phyloP scores from a whole-genome alignment of 1,140 invertebrate species.

The Linepithema humile region DNA sequence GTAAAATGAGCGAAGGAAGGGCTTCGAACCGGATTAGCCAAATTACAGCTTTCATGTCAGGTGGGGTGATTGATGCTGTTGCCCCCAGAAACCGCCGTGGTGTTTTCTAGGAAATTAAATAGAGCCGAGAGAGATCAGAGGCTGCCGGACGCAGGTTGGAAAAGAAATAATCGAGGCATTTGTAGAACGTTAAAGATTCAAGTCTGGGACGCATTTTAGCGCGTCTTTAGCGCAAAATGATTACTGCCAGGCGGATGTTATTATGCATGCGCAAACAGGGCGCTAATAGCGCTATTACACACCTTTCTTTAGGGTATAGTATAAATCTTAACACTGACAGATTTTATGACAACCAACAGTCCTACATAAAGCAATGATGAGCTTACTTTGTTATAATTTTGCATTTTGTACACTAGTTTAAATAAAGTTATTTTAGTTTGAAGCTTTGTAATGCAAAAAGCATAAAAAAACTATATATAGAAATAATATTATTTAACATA shows the following conservation, averaged over 20 bases:
- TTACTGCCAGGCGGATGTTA: slow-evolving; percentile 28
- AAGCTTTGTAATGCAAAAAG: too few relatives aligned
- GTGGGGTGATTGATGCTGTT: slow-evolving; percentile 80
- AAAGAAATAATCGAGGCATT: slow-evolving; percentile 13
- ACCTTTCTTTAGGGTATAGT: neutral
- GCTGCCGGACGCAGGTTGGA: slow-evolving; percentile 45
- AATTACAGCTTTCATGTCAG: slow-evolving; percentile 84
- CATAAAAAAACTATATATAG: too few relatives aligned
- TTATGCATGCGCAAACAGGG: slow-evolving; percentile 64
- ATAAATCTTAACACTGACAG: slow-evolving; percentile 64
- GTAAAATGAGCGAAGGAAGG: slow-evolving; percentile 67
- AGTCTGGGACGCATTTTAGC: slow-evolving; percentile 54
- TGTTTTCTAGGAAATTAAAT: slow-evolving; percentile 83
- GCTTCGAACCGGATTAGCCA: slow-evolving; percentile 78
- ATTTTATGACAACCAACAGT: slow-evolving; percentile 47
- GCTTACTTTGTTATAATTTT: neutral
- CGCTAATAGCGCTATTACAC: slow-evolving; percentile 57
- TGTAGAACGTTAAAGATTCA: slow-evolving; percentile 54
- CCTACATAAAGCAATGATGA: neutral
- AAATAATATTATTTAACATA: too few relatives aligned
- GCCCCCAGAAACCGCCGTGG: slow-evolving; percentile 65
- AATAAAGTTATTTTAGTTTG: neutral
- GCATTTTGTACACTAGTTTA: neutral
- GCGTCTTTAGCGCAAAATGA: slow-evolving; percentile 60
- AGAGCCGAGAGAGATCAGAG: slow-evolving; percentile 73